Evolutionary conservation across 2,113 vertebrate species (phyloP).

Genomic region (Cyanoramphus novaezelandiae): DNA sequence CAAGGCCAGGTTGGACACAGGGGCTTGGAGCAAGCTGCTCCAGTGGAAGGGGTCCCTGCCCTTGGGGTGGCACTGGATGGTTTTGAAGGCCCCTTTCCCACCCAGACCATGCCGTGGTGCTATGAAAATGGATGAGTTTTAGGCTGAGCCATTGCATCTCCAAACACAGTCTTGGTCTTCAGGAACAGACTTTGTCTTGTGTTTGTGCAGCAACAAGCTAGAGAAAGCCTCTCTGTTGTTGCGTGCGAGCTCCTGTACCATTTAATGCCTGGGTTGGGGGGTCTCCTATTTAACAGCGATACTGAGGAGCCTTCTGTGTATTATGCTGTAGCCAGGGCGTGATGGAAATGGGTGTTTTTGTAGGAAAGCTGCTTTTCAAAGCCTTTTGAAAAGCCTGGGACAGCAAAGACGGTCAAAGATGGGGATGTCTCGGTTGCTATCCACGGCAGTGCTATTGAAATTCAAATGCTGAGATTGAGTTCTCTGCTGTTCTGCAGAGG

Average conservation of each 20-base stretch:
- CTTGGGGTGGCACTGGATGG: accelerated
- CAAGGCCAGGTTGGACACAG: accelerated
- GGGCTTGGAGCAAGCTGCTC: background rate
- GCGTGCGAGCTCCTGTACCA: conserved; percentile 35
- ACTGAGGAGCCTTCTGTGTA: conserved; percentile 60
- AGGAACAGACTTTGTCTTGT: conserved; percentile 24
- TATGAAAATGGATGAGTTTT: background rate
- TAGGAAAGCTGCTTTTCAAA: conserved; percentile 38
- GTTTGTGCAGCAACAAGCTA: background rate
- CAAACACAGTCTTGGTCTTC: background rate
- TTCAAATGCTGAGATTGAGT: background rate
- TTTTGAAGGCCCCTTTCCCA: background rate
- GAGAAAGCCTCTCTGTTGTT: conserved; percentile 52
- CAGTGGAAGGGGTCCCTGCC: background rate
- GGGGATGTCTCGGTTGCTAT: background rate
- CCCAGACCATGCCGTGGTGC: background rate
- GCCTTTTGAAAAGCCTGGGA: conserved; percentile 26
- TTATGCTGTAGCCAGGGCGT: background rate
- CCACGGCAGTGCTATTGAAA: background rate
- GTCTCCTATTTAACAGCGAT: background rate
- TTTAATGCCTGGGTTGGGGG: conserved; percentile 22
- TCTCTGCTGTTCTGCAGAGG: accelerated
- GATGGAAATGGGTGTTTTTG: conserved; percentile 35
- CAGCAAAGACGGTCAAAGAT: conserved; percentile 17
- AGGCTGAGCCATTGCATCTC: accelerated